These are phyloP conservation scores for Rynchops niger DNA, from an alignment of 2,113 vertebrate genomes.

Conservation along the genomic window DNA sequence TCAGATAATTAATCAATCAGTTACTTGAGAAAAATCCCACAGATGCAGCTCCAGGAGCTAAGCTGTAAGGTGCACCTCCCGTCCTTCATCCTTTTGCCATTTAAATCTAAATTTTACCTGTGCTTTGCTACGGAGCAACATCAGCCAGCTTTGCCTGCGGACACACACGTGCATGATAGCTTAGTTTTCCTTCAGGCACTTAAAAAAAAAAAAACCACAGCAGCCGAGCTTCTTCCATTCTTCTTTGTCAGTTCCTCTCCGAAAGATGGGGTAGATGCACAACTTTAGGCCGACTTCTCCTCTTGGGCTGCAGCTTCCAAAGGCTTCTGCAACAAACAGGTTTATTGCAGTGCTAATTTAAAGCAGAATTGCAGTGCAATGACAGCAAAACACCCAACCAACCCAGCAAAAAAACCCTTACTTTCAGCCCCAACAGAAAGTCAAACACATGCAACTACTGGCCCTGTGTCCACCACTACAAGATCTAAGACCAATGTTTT, in stretches of 20 bases:
- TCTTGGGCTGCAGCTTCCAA: background rate
- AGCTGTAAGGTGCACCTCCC: background rate
- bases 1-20: background rate
- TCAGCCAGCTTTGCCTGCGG: background rate
- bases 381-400: too few species aligned
- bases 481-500: background rate
- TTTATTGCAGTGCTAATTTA: background rate
- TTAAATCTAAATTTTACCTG: background rate
- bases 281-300: background rate
- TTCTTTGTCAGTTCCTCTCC: background rate
- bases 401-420: too few species aligned
- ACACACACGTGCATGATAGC: fast-evolving
- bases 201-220: background rate
- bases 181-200: background rate
- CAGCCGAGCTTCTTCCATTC: background rate
- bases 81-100: background rate
- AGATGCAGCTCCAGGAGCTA: background rate
- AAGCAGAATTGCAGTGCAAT: background rate
- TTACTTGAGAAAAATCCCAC: background rate
- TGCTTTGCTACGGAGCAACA: background rate
- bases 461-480: background rate
- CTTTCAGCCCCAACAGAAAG: background rate
- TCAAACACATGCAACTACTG: background rate
- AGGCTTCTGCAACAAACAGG: background rate
- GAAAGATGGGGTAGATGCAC: background rate